A percentile compares a stretch with the other conserved stretches of the same genome.
phyloP scores from a whole-genome alignment of 2,888 invertebrate genomes.

The Callosobruchus maculatus region DNA sequence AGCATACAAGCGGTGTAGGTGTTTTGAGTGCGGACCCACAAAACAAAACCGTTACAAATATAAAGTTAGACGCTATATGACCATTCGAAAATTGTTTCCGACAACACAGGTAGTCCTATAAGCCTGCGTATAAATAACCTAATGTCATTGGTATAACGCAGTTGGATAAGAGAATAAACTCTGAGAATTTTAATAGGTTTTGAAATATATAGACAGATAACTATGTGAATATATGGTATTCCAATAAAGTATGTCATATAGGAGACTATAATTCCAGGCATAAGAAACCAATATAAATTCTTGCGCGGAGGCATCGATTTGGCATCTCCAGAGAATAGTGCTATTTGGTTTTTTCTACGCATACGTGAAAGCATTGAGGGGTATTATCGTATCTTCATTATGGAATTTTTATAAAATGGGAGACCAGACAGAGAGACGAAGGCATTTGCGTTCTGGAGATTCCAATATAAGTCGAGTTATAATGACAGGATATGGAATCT shows the following conservation, averaged over 20 bases:
- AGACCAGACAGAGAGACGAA: background rate
- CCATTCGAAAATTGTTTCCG: background rate
- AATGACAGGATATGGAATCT: too few species aligned
- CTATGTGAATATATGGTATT: background rate
- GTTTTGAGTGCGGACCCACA: background rate
- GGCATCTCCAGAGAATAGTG: background rate
- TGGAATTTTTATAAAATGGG: background rate
- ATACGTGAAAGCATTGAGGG: background rate
- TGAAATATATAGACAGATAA: background rate
- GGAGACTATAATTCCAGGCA: background rate
- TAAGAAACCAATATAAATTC: background rate
- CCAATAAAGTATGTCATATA: background rate
- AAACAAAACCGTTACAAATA: background rate
- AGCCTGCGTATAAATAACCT: background rate
- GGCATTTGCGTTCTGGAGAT: background rate
- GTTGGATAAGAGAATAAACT: background rate
- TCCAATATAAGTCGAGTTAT: too few species aligned
- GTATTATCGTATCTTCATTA: background rate
- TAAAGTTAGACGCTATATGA: background rate
- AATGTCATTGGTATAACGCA: background rate
- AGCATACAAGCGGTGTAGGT: background rate
- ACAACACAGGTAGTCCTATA: background rate
- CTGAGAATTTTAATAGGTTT: background rate
- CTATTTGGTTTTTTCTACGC: background rate
- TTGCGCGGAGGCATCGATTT: background rate